These are phyloP conservation scores for Epinephelus malabaricus DNA, from an alignment of 2,797 vertebrate species.

Conservation along the genomic window DNA sequence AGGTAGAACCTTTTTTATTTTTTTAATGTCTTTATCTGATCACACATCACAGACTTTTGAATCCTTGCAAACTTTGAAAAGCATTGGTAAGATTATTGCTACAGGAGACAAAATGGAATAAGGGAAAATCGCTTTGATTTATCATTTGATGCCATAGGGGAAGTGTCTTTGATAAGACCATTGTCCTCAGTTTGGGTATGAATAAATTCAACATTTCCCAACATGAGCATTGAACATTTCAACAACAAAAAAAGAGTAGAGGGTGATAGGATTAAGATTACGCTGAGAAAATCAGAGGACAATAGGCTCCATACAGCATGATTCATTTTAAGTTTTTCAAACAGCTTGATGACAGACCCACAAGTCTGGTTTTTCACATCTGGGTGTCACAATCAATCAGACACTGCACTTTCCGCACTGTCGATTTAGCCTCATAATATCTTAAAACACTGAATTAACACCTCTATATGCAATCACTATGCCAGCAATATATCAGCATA, in stretches of 20 bases:
- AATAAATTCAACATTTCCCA: constrained; percentile 27
- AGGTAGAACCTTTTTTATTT: not conserved
- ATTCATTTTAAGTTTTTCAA: constrained; percentile 1
- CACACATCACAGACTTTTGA: not conserved
- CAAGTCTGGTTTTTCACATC: not conserved
- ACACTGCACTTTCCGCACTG: not conserved
- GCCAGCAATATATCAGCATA: constrained; percentile 12
- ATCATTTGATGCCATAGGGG: not conserved
- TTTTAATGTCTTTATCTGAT: constrained; percentile 5
- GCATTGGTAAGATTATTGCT: not conserved
- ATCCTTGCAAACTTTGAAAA: not conserved
- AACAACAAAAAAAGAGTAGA: not conserved
- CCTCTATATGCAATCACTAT: constrained; percentile 1
- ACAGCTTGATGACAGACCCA: constrained; percentile 6
- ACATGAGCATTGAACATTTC: not conserved
- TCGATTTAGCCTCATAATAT: constrained; percentile 18
- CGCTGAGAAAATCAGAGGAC: not conserved
- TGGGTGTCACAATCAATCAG: not conserved
- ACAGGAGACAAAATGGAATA: not conserved
- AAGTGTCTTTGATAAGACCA: constrained; percentile 11
- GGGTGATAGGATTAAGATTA: too few relatives aligned
- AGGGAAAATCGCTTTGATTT: not conserved
- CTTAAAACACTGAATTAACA: constrained; percentile 19
- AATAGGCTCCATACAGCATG: not conserved
- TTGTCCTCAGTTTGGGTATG: constrained; percentile 4